Conservation (phyloP, 2,113 vertebrate species). For the Centropus bengalensis region DNA sequence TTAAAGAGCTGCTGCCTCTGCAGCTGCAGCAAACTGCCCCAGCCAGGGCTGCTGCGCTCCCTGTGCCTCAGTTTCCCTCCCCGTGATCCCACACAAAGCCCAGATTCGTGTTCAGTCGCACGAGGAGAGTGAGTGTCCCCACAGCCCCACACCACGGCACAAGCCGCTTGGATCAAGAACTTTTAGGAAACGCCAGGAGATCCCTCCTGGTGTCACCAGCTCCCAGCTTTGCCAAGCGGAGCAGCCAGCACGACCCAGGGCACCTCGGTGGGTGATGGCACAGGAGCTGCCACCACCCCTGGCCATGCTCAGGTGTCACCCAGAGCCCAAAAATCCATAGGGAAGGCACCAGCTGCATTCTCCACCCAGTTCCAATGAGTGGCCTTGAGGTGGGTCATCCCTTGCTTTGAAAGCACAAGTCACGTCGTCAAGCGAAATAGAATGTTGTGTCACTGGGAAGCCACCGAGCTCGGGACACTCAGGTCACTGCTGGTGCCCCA, state of each 20-base stretch:
- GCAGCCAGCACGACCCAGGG: rapidly evolving
- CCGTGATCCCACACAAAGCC: rapidly evolving
- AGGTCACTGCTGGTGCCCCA: rapidly evolving
- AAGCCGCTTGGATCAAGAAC: rapidly evolving
- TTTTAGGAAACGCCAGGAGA: rapidly evolving
- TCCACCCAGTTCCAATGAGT: neutral
- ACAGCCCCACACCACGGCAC: neutral
- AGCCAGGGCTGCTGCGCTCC: neutral
- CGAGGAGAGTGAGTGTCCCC: rapidly evolving
- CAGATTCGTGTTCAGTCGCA: neutral
- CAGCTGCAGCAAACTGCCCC: neutral
- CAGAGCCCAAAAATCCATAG: neutral
- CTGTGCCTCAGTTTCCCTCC: neutral
- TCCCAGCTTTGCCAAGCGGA: neutral
- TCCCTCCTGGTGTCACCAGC: rapidly evolving
- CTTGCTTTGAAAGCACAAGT: neutral
- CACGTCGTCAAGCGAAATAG: neutral
- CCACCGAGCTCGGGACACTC: neutral
- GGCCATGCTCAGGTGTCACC: rapidly evolving
- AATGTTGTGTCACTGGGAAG: neutral
- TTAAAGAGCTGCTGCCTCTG: neutral
- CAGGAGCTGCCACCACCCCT: neutral
- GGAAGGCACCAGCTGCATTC: rapidly evolving
- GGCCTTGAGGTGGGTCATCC: neutral
- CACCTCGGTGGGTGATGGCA: neutral